phyloP scores from a whole-genome alignment of 2,113 vertebrate species.

The Orycteropus afer region DNA sequence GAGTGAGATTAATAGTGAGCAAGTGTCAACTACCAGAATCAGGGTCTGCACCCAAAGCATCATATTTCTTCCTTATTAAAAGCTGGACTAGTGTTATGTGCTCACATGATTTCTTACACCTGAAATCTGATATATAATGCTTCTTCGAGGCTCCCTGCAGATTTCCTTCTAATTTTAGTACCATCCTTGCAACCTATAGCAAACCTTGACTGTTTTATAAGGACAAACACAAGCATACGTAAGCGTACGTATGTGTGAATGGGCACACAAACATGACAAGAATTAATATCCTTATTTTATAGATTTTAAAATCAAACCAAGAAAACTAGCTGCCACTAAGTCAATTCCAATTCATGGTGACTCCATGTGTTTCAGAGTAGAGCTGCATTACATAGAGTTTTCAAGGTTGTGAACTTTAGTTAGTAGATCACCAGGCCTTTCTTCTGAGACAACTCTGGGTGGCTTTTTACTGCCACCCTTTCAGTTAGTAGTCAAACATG shows the following conservation, averaged over 20 bases:
- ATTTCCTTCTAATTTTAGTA: conserved; percentile 37
- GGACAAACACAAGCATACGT: not conserved
- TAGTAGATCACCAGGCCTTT: not conserved
- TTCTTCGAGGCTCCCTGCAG: not conserved
- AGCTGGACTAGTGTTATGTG: not conserved
- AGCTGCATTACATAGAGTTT: not conserved
- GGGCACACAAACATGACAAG: not conserved
- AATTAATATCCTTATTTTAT: not conserved
- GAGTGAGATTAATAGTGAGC: not conserved
- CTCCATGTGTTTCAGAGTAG: not conserved
- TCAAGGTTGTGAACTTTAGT: not conserved
- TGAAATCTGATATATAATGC: not conserved
- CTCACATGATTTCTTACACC: not conserved
- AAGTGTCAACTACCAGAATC: not conserved
- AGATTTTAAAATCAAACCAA: not conserved
- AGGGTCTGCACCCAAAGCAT: not conserved
- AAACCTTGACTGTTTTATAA: not conserved
- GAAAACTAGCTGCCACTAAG: not conserved
- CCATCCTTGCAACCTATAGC: not conserved
- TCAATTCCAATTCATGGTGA: not conserved
- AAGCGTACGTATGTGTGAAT: not conserved
- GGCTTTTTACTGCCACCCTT: not conserved
- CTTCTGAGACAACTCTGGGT: not conserved
- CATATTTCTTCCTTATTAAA: not conserved
- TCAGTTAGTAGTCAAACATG: not conserved